Evolutionary conservation across 2,888 invertebrate genomes (phyloP).

Genomic region (Callinectes sapidus): DNA sequence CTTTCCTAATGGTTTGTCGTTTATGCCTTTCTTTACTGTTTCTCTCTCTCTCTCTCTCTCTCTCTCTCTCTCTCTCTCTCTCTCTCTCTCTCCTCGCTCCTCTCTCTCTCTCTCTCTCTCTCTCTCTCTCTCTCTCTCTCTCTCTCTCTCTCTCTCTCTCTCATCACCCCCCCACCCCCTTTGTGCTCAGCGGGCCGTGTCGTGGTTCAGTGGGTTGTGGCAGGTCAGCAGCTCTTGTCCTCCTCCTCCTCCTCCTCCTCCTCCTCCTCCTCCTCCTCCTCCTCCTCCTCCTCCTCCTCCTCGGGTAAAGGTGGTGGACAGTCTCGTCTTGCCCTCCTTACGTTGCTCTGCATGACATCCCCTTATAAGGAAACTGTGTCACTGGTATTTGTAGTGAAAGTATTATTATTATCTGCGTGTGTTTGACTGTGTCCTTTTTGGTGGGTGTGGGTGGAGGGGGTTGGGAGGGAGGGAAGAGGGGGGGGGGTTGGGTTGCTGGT

Average conservation of each 20-base stretch:
- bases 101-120: no score
- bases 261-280: not conserved
- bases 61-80: no score
- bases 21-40: no score
- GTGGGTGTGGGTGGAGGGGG: not conserved
- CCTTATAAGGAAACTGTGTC: not conserved
- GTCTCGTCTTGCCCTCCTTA: not conserved
- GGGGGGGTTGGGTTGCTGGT: no score
- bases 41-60: not conserved
- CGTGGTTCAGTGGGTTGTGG: no score
- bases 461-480: no score
- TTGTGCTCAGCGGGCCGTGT: not conserved
- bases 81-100: no score
- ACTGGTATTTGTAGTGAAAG: not conserved
- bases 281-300: not conserved
- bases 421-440: not conserved
- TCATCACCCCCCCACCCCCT: not conserved
- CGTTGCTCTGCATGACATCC: not conserved
- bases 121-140: no score
- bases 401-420: not conserved
- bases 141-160: no score
- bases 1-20: no score
- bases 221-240: not conserved
- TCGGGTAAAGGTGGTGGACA: no score
- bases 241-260: not conserved